A percentile compares a stretch with the other conserved stretches of the same genome.
Conservation (phyloP, 2,888 invertebrate species). For the Dryocosmus kuriphilus region DNA sequence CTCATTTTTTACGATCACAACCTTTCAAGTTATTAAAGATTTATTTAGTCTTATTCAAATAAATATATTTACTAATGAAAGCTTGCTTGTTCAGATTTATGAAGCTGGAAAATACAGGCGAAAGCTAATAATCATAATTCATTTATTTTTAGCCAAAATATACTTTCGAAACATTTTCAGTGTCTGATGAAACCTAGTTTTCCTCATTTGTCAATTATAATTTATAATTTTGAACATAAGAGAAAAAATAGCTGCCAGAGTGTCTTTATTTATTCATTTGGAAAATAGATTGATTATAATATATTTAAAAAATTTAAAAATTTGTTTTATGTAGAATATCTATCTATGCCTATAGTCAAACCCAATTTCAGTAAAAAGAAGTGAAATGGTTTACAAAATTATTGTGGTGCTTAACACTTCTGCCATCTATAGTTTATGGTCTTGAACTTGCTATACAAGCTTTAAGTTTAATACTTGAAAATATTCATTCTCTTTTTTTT, state of each 20-base stretch:
- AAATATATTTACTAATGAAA: not conserved
- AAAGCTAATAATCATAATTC: not conserved
- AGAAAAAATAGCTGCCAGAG: no score
- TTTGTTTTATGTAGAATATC: no score
- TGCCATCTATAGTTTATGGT: not conserved
- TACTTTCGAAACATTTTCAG: no score
- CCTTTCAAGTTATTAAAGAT: not conserved
- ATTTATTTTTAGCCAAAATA: not conserved
- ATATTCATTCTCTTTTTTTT: not conserved
- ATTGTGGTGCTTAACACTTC: not conserved
- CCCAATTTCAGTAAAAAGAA: not conserved
- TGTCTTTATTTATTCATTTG: no score
- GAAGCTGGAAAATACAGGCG: not conserved
- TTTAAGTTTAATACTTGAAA: not conserved
- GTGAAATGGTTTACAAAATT: not conserved
- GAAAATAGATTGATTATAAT: no score
- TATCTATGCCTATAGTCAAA: no score
- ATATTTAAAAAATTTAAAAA: not conserved
- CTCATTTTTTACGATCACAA: not conserved
- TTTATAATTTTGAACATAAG: no score
- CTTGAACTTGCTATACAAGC: not conserved
- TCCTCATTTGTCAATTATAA: no score
- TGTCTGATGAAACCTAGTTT: no score
- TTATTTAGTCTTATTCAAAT: not conserved
- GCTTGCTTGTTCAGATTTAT: not conserved